Percentiles rank a stretch among this genome's conserved stretches.
phyloP scores from a whole-genome alignment of 92 coral and sea anemone species.

The Zoanthus solanderi region DNA sequence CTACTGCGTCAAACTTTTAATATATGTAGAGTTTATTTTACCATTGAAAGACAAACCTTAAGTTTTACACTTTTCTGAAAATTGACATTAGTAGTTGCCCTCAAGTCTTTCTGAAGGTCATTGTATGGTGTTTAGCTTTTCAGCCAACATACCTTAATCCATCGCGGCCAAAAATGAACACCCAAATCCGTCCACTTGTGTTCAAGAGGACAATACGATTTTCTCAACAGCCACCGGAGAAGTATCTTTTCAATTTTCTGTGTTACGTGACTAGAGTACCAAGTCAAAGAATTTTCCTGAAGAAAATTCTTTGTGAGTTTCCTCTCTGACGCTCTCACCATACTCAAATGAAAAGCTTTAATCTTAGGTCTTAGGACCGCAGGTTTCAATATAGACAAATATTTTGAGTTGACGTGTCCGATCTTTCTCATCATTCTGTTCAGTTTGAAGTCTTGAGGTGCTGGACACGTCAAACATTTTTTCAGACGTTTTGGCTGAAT shows the following conservation, averaged over 20 bases:
- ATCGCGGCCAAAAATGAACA: constrained; percentile 80
- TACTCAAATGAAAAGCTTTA: constrained; percentile 10
- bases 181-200: constrained; percentile 79
- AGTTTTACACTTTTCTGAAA: background rate
- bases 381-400: constrained; percentile 33
- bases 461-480: constrained; percentile 31
- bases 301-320: constrained; percentile 19
- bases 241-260: constrained; percentile 59
- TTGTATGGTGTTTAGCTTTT: background rate
- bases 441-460: constrained; percentile 25
- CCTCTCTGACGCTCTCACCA: constrained; percentile 13
- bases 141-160: constrained; percentile 69
- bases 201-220: constrained; percentile 71
- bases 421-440: constrained; percentile 39
- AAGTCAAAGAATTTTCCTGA: background rate
- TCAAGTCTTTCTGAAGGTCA: background rate
- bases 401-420: constrained; percentile 12
- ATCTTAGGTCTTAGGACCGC: constrained; percentile 19
- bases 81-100: background rate
- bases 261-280: constrained; percentile 24
- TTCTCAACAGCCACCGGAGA: constrained; percentile 73
- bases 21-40: too few species aligned
- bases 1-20: too few species aligned
- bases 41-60: too few species aligned
- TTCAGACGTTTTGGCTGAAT: constrained; percentile 32